Evolutionary conservation across 92 coral and sea anemone species (phyloP), one percentile per base, ranked within the genome.

Genomic region (Paragorgia papillata): DNA sequence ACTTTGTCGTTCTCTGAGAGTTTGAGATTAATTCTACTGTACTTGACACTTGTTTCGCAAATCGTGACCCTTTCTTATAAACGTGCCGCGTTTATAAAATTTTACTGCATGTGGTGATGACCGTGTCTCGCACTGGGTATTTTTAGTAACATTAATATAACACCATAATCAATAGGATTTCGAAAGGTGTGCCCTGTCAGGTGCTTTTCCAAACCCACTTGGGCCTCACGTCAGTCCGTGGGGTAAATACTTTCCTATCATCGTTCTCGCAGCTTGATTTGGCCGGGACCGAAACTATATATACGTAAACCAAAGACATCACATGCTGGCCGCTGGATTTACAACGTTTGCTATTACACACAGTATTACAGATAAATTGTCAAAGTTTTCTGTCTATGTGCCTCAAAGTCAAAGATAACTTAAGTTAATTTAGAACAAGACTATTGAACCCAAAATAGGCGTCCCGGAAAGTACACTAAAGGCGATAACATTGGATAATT

Each of bases 211-310:
- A 66, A 66, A 41, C 73, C 32, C 73, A 39, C 56, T n/a, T 3
- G 41, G 35, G 15, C 73, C 22, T 44, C 55, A 44, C 48, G 22
- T 22, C 78, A 71, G 78, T 71, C 78, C 78, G 78, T 71, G 78
- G 78, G 78, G 78, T 71, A 35, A 51, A 33, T 18, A 51, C 58
- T 31, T 68, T 53, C 41, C 59, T 25, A 68, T 68, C 78, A 33
- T 28, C 10, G 64, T 71, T 43, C 61, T 29, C 78, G 63, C 78
- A 71, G 78, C 63, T 35, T 71, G 78, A 71, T 51, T 55, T 71
- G 78, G 78, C 78, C 31, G 43, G 14, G 34, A 12, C 33, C 3
- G 29, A 46, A 69, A 48, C 40, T 21, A 13, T n/a, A 0, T 20
- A 25, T 20, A 19, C 6, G 60, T 33, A 56, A 22, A 20, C 60